Base-by-base conservation (phyloP, 2,797 vertebrate genomes). In the Falco columbarius region DNA sequence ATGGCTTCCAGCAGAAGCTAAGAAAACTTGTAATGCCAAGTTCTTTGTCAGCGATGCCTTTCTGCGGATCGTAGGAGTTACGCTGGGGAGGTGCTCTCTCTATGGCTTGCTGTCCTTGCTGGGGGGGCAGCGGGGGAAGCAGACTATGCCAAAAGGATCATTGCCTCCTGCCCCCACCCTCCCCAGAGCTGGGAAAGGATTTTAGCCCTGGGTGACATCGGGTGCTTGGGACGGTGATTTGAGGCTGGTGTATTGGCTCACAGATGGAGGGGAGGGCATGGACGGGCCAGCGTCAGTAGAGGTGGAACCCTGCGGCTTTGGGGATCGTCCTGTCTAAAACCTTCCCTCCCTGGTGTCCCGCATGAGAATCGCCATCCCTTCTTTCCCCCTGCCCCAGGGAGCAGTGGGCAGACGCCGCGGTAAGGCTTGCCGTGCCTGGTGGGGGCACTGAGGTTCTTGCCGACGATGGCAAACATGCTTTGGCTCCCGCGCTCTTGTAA, bases 391-490 rank as follows among this genome's bases (percentile, higher is more conserved):
- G 81, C 66, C 84, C 92, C 59, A 38, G 93, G 89, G 34, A 55
- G 36, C 67, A 14, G 40, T 6, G 0, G 42, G 55, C 58, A 66
- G 72, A 76, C 0, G 1, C 55, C 51, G 51, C 4, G 1, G 3
- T 62, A 72, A 90, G 75, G 97, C 95, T 98, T 95, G 96, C 94
- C 82, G 40, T 86, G 95, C 97, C 97, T 97, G 83, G 68, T 98
- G 95, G 95, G 97, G 97, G 92, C 97, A 97, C 94, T 67, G 94
- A 97, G 96, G 92, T 98, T 98, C 98, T 98, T 55, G 9, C 92
- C 34, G 89, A 90, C 63, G 97, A 97, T 90, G 97, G 97, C 97
- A 98, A 98, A 98, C 98, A 98, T 2, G 95, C 98, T 98, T 98
- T 98, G 98, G 98, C 98, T 98, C 94, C 68, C 7, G 51, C 4